phyloP scores from a whole-genome alignment of 2,888 invertebrate species.

The Acheta domesticus region DNA sequence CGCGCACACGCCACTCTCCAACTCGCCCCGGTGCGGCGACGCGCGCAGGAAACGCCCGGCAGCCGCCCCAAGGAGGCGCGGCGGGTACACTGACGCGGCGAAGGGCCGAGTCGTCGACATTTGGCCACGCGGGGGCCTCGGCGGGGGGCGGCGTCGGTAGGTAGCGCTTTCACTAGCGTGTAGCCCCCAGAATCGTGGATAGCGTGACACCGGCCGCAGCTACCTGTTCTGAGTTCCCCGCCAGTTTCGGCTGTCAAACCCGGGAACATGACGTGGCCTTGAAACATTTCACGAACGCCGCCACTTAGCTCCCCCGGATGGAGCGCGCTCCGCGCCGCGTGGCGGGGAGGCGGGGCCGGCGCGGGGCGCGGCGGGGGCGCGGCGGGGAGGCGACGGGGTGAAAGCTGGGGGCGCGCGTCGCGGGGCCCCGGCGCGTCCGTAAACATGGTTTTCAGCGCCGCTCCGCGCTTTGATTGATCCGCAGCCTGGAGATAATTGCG shows the following conservation, averaged over 20 bases:
- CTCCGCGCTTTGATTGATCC: too few relatives aligned
- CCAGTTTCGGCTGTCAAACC: constrained; percentile 3
- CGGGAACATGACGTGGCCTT: constrained; percentile 18
- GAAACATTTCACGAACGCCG: neutral
- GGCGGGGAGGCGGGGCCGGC: neutral
- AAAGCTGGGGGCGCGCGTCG: too few relatives aligned
- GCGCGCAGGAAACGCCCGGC: too few relatives aligned
- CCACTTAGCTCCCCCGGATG: neutral
- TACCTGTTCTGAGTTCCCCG: neutral
- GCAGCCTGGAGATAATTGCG: too few relatives aligned
- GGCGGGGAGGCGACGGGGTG: neutral
- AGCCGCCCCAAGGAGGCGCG: too few relatives aligned
- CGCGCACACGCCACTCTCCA: too few relatives aligned
- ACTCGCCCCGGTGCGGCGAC: too few relatives aligned
- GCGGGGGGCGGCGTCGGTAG: neutral
- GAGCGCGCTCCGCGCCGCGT: neutral
- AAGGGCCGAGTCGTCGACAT: too few relatives aligned
- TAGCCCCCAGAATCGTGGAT: neutral
- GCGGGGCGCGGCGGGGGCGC: neutral
- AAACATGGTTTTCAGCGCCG: neutral
- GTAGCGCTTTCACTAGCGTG: neutral
- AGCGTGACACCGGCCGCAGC: neutral
- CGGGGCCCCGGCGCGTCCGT: neutral
- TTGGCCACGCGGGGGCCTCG: neutral
- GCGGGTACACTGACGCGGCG: too few relatives aligned